Evolutionary conservation across 2,113 vertebrate species (phyloP), one percentile per base, ranked within the genome.

Genomic region (Steatornis caripensis): DNA sequence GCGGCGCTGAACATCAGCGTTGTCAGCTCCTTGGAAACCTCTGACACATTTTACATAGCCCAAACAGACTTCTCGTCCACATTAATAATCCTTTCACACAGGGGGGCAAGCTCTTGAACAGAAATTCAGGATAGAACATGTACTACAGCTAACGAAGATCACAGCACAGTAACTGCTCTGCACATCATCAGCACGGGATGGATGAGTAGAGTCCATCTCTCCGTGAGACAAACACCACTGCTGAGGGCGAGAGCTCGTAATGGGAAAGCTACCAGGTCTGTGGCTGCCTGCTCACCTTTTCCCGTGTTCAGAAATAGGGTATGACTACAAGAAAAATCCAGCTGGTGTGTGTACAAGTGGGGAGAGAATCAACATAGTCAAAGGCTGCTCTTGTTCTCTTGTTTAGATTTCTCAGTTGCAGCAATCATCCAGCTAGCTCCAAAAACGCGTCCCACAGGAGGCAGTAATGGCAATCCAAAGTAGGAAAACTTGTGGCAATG

Each of bases 211-310:
- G 41, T 1, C 49, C 51, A n/a, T 16, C 55, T 49, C 37, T 66
- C 54, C 32, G 2, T 5, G 2, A 22, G 20, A 32, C 4, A 82
- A 66, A 37, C 3, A 0, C 6, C 26, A 32, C 34, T 10, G 1
- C 36, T 43, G 46, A 12, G 13, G 9, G 5, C 26, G 43, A 60
- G 49, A 72, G 41, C 14, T 27, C 27, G 9, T 7, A 16, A 82
- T n/a, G 51, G 26, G 57, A 21, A 58, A 24, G 9, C 5, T 5
- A 13, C 45, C 1, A 53, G 45, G 22, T 37, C 16, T 70, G 27
- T n/a, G 49, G 22, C 23, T 64, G 49, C 21, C 29, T n/a, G 12
- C 26, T 22, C 49, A n/a, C 20, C 54, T 79, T 58, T 61, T 21
- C 13, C 27, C 15, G 7, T 15, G 3, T 7, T 32, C 49, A 61